Evolutionary conservation across 1,140 invertebrate genomes (phyloP), one percentile per base, ranked within the genome.

Genomic region (Drosophila subpulchrella): DNA sequence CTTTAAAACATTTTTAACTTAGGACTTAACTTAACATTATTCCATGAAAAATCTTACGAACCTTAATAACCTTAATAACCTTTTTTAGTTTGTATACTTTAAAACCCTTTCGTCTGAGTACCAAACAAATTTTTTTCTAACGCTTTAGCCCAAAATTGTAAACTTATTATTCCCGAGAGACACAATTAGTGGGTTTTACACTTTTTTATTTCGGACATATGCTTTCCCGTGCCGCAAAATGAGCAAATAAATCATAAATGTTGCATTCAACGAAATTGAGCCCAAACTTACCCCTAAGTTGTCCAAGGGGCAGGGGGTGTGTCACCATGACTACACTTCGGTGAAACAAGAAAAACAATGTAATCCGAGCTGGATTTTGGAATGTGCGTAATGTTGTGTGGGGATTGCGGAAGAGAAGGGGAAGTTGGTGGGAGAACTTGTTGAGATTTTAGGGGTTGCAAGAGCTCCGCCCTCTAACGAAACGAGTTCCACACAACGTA

Each of bases 161-260:
- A 77, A 50, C 44, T 59, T 76, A 72, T 72, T 53, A 63, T 6
- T 75, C 84, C 88, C 84, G 15, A 12, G 84, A 77, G 84, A 88
- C 56, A 65, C 74, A 89, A 89, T 89, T 89, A 89, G 67, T 70
- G 58, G 57, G 41, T 34, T 39, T 78, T 85, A 70, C 78, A 68
- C 66, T 73, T 34, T 59, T 75, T 71, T 50, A 60, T 78, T 77
- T 60, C 62, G 67, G 63, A 50, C 84, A 89, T 89, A 89, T 89
- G 84, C 68, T 57, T 38, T n/a, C 44, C 59, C 32, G 7, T 38
- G 70, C 84, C 84, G 44, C 84, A 78, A 89, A 89, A 89, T 81
- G 84, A 89, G 84, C 84, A 89, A 89, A 89, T 89, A 89, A 89
- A 89, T 89, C 84, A 89, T 84, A 89, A 89, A 83, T 89, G 84